A percentile compares a stretch with the other conserved stretches of the same genome.
These are phyloP conservation scores for Asteroscopus sphinx DNA, from an alignment of 2,888 invertebrate genomes.

Conservation along the genomic window DNA sequence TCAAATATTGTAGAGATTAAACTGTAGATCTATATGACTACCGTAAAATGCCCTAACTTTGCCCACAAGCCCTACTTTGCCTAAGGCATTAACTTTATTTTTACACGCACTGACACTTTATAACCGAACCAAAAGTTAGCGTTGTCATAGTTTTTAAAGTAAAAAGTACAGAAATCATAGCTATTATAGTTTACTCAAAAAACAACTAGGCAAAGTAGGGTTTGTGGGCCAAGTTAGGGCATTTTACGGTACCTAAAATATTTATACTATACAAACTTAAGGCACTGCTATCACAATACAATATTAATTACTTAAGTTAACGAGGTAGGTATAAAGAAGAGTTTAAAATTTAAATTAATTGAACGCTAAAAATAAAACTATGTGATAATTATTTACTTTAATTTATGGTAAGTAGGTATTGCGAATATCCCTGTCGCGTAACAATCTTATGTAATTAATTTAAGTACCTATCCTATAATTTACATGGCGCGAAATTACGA, in stretches of 20 bases:
- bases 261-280: conserved; percentile 62
- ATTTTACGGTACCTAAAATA: no score
- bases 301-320: conserved; percentile 50
- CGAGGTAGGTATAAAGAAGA: conserved; percentile 57
- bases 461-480: conserved; percentile 28
- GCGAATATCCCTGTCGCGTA: conserved; percentile 57
- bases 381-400: conserved; percentile 44
- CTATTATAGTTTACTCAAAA: no score
- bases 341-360: conserved; percentile 9
- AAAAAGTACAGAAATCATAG: no score
- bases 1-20: not conserved
- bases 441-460: conserved; percentile 19
- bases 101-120: no score
- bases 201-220: no score
- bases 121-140: no score
- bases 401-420: conserved; percentile 54
- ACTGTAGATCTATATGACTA: conserved; percentile 7
- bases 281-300: conserved; percentile 82
- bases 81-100: no score
- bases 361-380: conserved; percentile 21
- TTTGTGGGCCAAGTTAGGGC: no score
- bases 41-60: no score
- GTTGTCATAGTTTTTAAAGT: no score
- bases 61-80: no score
- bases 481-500: conserved; percentile 16